Evolutionary conservation across 2,113 vertebrate species (phyloP).

Genomic region (Chlorodrepanis virens): DNA sequence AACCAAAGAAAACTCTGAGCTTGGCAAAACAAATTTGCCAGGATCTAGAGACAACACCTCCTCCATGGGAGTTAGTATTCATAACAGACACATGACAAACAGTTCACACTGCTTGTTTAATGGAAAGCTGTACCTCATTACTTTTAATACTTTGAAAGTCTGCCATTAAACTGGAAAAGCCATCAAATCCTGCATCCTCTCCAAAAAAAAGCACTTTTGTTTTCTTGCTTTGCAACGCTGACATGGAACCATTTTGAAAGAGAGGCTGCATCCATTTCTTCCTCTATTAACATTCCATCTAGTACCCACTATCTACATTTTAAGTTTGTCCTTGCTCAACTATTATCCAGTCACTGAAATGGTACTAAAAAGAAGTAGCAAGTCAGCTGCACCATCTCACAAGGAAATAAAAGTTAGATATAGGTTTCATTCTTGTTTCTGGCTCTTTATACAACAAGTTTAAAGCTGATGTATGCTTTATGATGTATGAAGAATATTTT

Average conservation of each 20-base stretch:
- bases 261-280: neutral
- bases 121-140: neutral
- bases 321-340: neutral
- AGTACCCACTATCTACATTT: neutral
- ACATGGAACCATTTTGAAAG: neutral
- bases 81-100: neutral
- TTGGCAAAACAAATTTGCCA: neutral
- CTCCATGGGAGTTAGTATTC: neutral
- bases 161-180: neutral
- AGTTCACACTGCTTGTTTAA: neutral
- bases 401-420: neutral
- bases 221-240: neutral
- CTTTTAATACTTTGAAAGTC: neutral
- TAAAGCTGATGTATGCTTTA: neutral
- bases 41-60: neutral
- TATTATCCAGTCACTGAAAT: neutral
- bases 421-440: neutral
- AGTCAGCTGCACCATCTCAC: neutral
- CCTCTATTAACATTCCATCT: neutral
- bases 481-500: neutral
- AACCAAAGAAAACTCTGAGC: neutral
- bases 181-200: neutral
- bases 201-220: neutral
- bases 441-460: neutral
- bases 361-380: neutral